These are phyloP conservation scores for Cataglyphis livida DNA, from an alignment of 2,888 invertebrate species.

Conservation along the genomic window DNA sequence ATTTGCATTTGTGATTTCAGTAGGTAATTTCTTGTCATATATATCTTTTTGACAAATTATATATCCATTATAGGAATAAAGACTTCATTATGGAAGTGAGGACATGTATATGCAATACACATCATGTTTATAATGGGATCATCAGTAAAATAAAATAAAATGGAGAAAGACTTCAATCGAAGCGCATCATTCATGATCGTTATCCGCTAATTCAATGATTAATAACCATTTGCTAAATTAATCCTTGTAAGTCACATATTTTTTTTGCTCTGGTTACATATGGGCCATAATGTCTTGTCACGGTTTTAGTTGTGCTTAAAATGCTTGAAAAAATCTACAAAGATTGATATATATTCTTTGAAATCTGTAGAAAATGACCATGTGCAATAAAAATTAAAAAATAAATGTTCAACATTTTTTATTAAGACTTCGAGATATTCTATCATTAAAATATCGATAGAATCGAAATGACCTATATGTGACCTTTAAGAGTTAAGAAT, in stretches of 20 bases:
- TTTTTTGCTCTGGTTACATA: background rate
- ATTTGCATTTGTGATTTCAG: background rate
- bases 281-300: too few species aligned
- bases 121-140: background rate
- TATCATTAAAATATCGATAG: too few species aligned
- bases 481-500: background rate
- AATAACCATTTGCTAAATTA: background rate
- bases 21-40: background rate
- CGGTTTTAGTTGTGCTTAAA: too few species aligned
- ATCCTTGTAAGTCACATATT: too few species aligned
- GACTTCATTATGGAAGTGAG: background rate
- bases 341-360: too few species aligned
- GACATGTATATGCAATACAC: background rate
- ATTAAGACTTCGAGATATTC: too few species aligned
- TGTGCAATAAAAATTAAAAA: too few species aligned
- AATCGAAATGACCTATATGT: too few species aligned
- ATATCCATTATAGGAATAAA: background rate
- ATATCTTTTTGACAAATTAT: background rate
- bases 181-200: background rate
- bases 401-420: too few species aligned
- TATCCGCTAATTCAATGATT: background rate
- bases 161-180: too few species aligned
- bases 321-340: too few species aligned
- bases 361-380: too few species aligned
- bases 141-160: background rate